These are phyloP conservation scores for Malurus alboscapulatus DNA, from an alignment of 2,113 vertebrate species.

Conservation along the genomic window DNA sequence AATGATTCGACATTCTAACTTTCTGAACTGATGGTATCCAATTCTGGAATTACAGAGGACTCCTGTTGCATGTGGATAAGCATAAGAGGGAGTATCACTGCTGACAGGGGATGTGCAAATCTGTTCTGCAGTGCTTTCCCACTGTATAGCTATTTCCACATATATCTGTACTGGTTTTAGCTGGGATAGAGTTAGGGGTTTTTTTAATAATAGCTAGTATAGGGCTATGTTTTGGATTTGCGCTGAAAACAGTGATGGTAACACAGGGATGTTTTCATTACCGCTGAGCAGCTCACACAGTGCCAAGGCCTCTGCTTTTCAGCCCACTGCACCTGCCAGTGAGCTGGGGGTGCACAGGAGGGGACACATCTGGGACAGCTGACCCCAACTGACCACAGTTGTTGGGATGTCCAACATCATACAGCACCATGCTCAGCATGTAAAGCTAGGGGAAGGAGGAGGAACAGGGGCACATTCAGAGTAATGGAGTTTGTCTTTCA, in stretches of 20 bases:
- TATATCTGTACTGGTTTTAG: neutral
- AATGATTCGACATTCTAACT: neutral
- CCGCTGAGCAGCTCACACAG: neutral
- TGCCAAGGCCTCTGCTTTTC: neutral
- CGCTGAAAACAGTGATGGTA: neutral
- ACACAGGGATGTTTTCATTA: neutral
- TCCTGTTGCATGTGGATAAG: neutral
- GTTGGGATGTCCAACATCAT: neutral
- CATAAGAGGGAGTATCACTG: neutral
- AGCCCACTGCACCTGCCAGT: rapidly evolving
- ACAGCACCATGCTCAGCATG: neutral
- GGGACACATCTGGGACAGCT: neutral
- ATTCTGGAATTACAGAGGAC: neutral
- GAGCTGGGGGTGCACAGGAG: neutral
- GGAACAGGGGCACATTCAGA: neutral
- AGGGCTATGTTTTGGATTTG: neutral
- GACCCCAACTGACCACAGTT: neutral
- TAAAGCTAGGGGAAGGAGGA: neutral
- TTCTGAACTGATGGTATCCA: neutral
- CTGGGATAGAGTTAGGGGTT: neutral
- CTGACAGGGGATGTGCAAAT: neutral
- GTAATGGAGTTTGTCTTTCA: neutral
- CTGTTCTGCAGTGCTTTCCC: neutral
- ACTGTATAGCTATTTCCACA: neutral
- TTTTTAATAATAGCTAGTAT: neutral